Base-by-base conservation (phyloP, 2,113 vertebrate species). In the Mesoclemmys tuberculata region DNA sequence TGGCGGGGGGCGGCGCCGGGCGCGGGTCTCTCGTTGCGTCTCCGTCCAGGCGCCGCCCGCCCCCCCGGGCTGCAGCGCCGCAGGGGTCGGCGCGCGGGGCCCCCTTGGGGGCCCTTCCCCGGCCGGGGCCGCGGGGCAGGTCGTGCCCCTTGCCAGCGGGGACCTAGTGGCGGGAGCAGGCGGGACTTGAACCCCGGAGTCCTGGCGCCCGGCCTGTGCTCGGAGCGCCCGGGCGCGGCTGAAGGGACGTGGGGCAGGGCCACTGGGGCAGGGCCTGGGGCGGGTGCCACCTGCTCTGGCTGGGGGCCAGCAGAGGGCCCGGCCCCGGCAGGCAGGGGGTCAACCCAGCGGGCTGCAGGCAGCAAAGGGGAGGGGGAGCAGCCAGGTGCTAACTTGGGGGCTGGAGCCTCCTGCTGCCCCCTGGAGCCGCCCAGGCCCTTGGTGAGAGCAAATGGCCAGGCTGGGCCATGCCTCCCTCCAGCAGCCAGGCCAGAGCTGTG, bases 271-370 rank as follows among this genome's bases (percentile, higher is more conserved):
- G 21, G 41, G 54, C 7, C 0, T 1, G n/a, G 83, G 26, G 1
- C 9, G 44, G 0, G 0, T 51, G 68, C 27, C 11, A 35, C 58
- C 38, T 29, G 10, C 1, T 0, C 56, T 0, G 2, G 85, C 49
- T 29, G 48, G 35, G 61, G 35, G 56, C 29, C 14, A 51, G 31
- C 21, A 8, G n/a, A n/a, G 80, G 24, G 24, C 35, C 3, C 38
- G 0, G 1, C 27, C 26, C 4, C 0, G 19, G 96, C 8, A 31
- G 83, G 52, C 87, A 95, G 84, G 87, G 96, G 64, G 94, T 97
- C 96, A 96, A 97, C 35, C 44, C 49, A n/a, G 64, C 82, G 93
- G 90, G 91, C 93, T 94, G 90, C 90, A 92, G 91, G 92, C 96
- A 91, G 94, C 74, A 93, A 89, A 81, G 93, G 94, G 94, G n/a